These are phyloP conservation scores for Baronia brevicornis DNA, from an alignment of 2,888 invertebrate species.

Conservation along the genomic window DNA sequence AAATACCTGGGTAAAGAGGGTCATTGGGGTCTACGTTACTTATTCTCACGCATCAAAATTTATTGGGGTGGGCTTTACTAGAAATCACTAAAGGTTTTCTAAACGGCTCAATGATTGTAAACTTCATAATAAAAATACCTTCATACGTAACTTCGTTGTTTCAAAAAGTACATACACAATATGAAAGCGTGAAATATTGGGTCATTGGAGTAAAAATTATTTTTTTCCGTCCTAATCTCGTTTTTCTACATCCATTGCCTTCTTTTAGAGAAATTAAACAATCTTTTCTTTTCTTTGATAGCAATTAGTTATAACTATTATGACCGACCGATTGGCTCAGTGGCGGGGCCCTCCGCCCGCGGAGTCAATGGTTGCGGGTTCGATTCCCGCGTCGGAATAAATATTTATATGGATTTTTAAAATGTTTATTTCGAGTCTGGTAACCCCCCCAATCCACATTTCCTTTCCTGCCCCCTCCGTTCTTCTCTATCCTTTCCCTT, in stretches of 20 bases:
- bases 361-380: no score
- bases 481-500: no score
- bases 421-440: no score
- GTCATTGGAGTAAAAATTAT: slow-evolving; percentile 4
- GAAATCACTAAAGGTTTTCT: slow-evolving; percentile 23
- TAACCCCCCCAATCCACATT: no score
- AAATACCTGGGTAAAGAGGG: slow-evolving; percentile 20
- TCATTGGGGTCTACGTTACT: slow-evolving; percentile 16
- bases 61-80: slow-evolving; percentile 21
- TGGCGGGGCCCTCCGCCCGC: no score
- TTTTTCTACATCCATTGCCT: slow-evolving; percentile 8
- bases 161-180: slow-evolving; percentile 10
- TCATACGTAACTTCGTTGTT: slow-evolving; percentile 17
- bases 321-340: no score
- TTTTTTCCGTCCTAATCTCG: not conserved
- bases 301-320: no score
- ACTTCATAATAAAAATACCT: slow-evolving; percentile 20
- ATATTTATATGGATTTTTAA: no score
- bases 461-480: no score
- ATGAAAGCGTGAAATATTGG: slow-evolving; percentile 4
- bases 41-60: slow-evolving; percentile 19
- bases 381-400: no score
- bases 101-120: slow-evolving; percentile 18
- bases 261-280: slow-evolving; percentile 13
- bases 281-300: slow-evolving; percentile 1